Base-by-base conservation (phyloP, 2,113 vertebrate genomes). In the Rattus norvegicus region DNA sequence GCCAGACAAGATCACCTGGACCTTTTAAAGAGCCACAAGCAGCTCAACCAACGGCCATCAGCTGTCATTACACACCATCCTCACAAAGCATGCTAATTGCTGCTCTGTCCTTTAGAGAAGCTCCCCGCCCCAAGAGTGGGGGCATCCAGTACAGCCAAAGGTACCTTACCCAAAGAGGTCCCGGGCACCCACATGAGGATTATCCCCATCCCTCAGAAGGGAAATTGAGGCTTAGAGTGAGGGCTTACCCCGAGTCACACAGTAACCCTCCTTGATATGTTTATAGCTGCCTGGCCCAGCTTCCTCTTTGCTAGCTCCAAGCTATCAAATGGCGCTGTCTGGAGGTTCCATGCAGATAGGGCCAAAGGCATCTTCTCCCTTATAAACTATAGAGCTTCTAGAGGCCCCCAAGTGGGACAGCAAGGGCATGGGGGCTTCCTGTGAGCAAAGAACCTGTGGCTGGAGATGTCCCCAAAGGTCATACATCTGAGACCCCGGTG, bases 351-450 rank as follows among this genome's bases (percentile, higher is more conserved):
- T 6, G 19, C 30, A 24, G 22, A 33, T 28, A 1, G 19, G 59
- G 19, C 28, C 17, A 47, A n/a, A 30, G 10, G 33, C 14, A 17
- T 4, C 56, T 73, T 63, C 24, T 65, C n/a, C 72, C 56, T 28
- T 16, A 39, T 49, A 47, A 85, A 70, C 4, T 3, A 2, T 43
- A 80, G 56, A 47, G 16, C 20, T 61, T 75, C 8, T 33, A 19
- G 67, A 13, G 9, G 19, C 52, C 61, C 89, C 73, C 17, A 54
- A 83, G 39, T 19, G 4, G 54, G 26, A 28, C n/a, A 39, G 26
- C 67, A 61, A 39, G 14, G 4, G 5, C n/a, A 43, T 3, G 19
- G 20, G 0, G 8, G 67, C 2, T 0, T 1, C 2, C 0, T 3
- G 20, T 36, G 36, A 88, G 49, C 19, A 10, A 36, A 54, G 17